These are phyloP conservation scores for Ifrita kowaldi DNA, from an alignment of 2,113 vertebrate genomes.

Conservation along the genomic window DNA sequence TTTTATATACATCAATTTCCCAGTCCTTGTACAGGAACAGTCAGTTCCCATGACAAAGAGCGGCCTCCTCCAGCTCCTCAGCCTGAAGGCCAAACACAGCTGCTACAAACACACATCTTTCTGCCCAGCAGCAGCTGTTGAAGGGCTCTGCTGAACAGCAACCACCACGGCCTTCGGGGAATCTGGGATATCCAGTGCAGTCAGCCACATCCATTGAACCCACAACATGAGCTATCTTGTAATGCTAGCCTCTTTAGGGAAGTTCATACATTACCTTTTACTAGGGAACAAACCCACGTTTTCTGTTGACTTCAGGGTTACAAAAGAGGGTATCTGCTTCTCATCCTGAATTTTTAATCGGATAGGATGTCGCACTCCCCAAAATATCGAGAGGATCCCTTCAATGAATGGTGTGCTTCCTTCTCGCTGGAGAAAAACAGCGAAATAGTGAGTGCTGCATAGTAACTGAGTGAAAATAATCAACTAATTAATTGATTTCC, in stretches of 20 bases:
- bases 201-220: not conserved
- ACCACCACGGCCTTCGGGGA: not conserved
- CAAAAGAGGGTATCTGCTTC: constrained; percentile 73
- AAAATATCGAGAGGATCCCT: constrained; percentile 85
- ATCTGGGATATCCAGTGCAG: not conserved
- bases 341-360: constrained; percentile 92
- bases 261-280: constrained; percentile 72
- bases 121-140: not conserved
- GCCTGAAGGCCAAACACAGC: not conserved
- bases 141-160: not conserved
- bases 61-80: not conserved
- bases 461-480: not conserved
- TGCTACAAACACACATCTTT: not conserved
- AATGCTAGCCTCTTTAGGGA: not conserved
- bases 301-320: constrained; percentile 63
- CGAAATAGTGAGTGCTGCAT: not conserved
- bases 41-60: not conserved
- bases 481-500: accelerated
- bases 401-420: constrained; percentile 78
- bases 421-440: constrained; percentile 32
- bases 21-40: not conserved
- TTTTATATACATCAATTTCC: not conserved
- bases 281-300: constrained; percentile 59
- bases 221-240: not conserved
- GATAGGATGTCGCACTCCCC: constrained; percentile 87